Base-by-base conservation (phyloP, 2,113 vertebrate genomes). In the Anoplopoma fimbria region DNA sequence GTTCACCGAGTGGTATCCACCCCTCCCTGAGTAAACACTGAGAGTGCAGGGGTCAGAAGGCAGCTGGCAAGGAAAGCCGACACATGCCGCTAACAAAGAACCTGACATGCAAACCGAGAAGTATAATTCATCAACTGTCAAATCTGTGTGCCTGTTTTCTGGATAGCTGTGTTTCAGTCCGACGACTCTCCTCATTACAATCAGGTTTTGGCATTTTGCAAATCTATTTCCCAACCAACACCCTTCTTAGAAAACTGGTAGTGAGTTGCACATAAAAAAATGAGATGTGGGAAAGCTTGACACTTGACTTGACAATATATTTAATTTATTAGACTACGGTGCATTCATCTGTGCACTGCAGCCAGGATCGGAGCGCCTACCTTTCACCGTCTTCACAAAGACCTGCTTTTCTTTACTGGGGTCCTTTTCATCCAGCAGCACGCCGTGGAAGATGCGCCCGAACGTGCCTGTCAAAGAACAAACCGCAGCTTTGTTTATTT, bases 341-440 rank as follows among this genome's bases (percentile, higher is more conserved):
- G 23, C 51, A n/a, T 53, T 69, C 23, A 31, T 21, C 12, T 69
- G 57, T 58, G 45, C 27, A 42, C 21, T 55, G 21, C 2, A 36
- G 55, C 45, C n/a, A 1, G 29, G 36, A 55, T 13, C 17, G 33
- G 36, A 38, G 19, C 42, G 19, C 93, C 1, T 96, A 99, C 98
- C 98, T 98, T 99, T 99, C 75, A 99, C 97, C 21, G 98, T 97
- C 95, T 99, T 99, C 86, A 99, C 97, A 95, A 99, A 99, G 77
- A 97, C 95, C 84, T 96, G 95, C 74, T 98, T 99, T 88, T 99
- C 98, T 92, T 99, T 99, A 81, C 86, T 97, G 75, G 97, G 97
- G 91, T 99, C 98, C 92, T 98, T 99, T 72, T 99, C 98, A 77
- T 99, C 98, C 91, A 99, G 91, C 82, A 99, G 94, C 83, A 97